Conservation (phyloP, 2,888 invertebrate genomes). For the Aethes cnicana region DNA sequence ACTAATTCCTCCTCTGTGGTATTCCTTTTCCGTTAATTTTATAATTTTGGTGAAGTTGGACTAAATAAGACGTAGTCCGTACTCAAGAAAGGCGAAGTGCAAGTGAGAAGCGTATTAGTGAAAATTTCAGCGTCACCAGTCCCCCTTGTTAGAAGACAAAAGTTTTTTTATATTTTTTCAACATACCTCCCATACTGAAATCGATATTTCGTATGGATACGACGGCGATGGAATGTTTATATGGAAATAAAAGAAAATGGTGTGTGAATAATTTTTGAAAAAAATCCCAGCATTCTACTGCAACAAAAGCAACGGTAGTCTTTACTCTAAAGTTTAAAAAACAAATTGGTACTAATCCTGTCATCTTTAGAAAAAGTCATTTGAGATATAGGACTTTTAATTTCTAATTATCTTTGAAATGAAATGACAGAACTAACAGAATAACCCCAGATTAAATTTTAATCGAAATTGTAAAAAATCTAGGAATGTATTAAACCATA, state of each 20-base stretch:
- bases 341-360: too few species aligned
- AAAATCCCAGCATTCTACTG: constrained; percentile 28
- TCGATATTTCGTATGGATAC: constrained; percentile 32
- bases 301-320: constrained; percentile 25
- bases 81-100: constrained; percentile 1
- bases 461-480: too few species aligned
- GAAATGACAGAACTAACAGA: too few species aligned
- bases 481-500: too few species aligned
- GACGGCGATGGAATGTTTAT: constrained; percentile 28
- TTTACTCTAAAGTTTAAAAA: constrained; percentile 5
- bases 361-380: too few species aligned
- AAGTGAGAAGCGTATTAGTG: constrained; percentile 20
- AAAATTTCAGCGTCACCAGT: constrained; percentile 13
- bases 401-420: constrained; percentile 5
- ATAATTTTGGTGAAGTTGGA: background rate
- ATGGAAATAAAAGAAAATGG: constrained; percentile 32
- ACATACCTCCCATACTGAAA: constrained; percentile 65
- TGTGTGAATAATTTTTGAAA: constrained; percentile 29
- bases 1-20: too few species aligned
- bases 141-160: constrained; percentile 7
- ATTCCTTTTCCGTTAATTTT: too few species aligned
- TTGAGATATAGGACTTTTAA: background rate
- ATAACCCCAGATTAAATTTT: too few species aligned
- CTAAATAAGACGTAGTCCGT: background rate
- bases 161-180: constrained; percentile 39